Evolutionary conservation across 2,888 invertebrate genomes (phyloP).

Genomic region (Teleiodes luculella): DNA sequence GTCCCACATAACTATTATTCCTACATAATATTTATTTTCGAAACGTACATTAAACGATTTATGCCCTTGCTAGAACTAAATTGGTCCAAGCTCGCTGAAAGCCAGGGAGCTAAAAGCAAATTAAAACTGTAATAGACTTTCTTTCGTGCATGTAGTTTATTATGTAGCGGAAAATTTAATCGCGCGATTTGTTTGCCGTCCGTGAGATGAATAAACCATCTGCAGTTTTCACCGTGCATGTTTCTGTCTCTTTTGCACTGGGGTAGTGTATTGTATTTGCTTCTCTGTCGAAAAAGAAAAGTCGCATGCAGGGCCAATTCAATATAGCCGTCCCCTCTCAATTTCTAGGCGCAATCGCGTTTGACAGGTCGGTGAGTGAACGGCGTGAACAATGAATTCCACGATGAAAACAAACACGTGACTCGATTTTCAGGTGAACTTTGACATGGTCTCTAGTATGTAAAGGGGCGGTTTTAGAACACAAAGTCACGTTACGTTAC

Average conservation of each 20-base stretch:
- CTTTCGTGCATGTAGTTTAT: slow-evolving; percentile 54
- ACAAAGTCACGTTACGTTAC: no score
- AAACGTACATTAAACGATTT: no score
- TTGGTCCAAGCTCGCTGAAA: neutral
- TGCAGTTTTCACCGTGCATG: slow-evolving; percentile 33
- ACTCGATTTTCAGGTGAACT: neutral
- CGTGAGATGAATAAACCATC: slow-evolving; percentile 69
- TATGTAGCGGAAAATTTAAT: slow-evolving; percentile 72
- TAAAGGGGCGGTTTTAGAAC: no score
- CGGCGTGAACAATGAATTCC: slow-evolving; percentile 30
- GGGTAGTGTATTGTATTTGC: slow-evolving; percentile 29
- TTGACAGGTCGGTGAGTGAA: slow-evolving; percentile 38
- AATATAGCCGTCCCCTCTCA: slow-evolving; percentile 43
- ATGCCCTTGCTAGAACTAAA: neutral
- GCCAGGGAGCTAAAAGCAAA: slow-evolving; percentile 16
- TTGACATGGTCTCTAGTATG: no score
- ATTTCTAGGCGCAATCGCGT: slow-evolving; percentile 47
- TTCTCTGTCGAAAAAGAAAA: slow-evolving; percentile 40
- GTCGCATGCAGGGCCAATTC: slow-evolving; percentile 44
- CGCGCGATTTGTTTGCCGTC: slow-evolving; percentile 59
- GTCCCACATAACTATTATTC: no score
- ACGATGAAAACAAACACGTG: slow-evolving; percentile 11
- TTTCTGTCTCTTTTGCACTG: slow-evolving; percentile 37
- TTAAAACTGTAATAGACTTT: slow-evolving; percentile 37
- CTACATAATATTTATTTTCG: no score